A percentile compares a stretch with the other conserved stretches of the same genome.
These are phyloP conservation scores for Seladonia tumulorum DNA, from an alignment of 2,888 invertebrate genomes.

Conservation along the genomic window DNA sequence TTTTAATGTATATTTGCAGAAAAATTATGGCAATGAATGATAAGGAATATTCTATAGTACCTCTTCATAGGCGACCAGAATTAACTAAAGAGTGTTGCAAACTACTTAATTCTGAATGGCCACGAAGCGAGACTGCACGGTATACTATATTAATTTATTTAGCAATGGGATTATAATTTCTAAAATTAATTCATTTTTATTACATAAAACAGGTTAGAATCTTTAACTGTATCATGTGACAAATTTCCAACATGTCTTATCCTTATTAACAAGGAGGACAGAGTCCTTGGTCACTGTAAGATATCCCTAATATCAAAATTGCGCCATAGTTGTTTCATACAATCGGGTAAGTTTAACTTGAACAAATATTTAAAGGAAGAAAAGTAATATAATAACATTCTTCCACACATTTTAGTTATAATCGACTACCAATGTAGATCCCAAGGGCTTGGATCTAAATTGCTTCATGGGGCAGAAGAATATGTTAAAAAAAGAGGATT, in stretches of 20 bases:
- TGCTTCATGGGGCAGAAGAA: slow-evolving; percentile 91
- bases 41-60: slow-evolving; percentile 85
- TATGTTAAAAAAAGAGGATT: slow-evolving; percentile 88
- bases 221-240: slow-evolving; percentile 90
- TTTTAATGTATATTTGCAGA: slow-evolving; percentile 28
- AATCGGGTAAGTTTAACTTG: slow-evolving; percentile 85
- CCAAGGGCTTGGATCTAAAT: slow-evolving; percentile 90
- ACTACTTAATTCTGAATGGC: slow-evolving; percentile 95
- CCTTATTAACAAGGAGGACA: slow-evolving; percentile 85
- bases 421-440: slow-evolving; percentile 90
- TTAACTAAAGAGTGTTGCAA: slow-evolving; percentile 90
- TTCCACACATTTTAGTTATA: slow-evolving; percentile 86
- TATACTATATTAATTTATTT: slow-evolving; percentile 68
- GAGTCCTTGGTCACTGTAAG: slow-evolving; percentile 92
- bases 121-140: slow-evolving; percentile 92
- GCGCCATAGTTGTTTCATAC: slow-evolving; percentile 90
- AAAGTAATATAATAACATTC: neutral
- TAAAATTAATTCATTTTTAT: neutral
- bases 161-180: neutral
- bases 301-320: slow-evolving; percentile 90
- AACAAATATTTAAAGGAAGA: neutral
- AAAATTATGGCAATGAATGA: slow-evolving; percentile 62
- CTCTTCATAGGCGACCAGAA: slow-evolving; percentile 90
- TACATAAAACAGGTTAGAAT: slow-evolving; percentile 86
- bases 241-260: slow-evolving; percentile 90